These are phyloP conservation scores for Colletes gigas DNA, from an alignment of 1,140 invertebrate species.

Conservation along the genomic window DNA sequence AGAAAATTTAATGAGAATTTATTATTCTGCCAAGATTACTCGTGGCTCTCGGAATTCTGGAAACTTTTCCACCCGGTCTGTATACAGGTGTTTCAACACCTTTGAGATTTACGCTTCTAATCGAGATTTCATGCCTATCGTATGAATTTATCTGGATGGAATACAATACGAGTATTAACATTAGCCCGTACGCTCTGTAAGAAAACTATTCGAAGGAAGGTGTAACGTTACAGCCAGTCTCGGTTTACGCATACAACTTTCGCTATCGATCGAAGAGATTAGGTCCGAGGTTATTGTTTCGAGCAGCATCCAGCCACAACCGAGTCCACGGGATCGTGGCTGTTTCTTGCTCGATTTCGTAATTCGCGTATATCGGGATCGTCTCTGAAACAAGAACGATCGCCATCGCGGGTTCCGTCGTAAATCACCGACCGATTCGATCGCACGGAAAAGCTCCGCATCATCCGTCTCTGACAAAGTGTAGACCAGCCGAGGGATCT, in stretches of 20 bases:
- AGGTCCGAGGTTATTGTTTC: background rate
- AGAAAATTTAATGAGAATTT: background rate
- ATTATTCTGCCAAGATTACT: background rate
- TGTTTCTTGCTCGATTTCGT: conserved; percentile 32
- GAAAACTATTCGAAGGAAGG: background rate
- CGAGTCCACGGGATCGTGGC: background rate
- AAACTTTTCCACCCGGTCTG: background rate
- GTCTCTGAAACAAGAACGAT: conserved; percentile 62
- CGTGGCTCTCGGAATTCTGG: background rate
- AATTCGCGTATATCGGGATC: conserved; percentile 54
- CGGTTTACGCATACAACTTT: background rate
- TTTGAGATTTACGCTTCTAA: background rate
- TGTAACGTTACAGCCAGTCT: background rate
- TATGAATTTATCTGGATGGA: background rate
- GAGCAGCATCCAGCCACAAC: background rate
- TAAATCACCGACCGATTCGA: conserved; percentile 66
- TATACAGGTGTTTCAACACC: background rate
- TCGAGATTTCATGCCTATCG: background rate
- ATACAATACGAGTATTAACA: background rate
- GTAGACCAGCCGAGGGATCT: conserved; percentile 61
- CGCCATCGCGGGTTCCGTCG: conserved; percentile 55
- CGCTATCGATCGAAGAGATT: background rate
- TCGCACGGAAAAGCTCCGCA: conserved; percentile 56
- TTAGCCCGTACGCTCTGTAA: background rate
- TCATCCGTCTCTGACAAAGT: conserved; percentile 69